Evolutionary conservation across 1,140 invertebrate species (phyloP), one percentile per base, ranked within the genome.

Genomic region (Lasioglossum albipes): DNA sequence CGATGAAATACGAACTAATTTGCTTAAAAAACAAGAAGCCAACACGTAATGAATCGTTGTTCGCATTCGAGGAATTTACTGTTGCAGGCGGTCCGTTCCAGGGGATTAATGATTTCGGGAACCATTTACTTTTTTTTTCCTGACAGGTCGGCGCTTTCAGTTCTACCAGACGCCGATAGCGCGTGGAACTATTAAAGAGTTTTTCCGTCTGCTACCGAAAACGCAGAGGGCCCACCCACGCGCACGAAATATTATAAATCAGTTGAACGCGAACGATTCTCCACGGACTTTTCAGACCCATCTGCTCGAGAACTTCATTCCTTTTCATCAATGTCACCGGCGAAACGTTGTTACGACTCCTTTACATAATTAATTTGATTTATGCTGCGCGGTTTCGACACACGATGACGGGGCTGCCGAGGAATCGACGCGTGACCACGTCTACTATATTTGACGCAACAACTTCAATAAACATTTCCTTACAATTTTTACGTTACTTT

Each of bases 311-410:
- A 82, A 66, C 64, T 85, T 85, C 84, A 85, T 85, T 82, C 71
- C 77, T 86, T 86, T 82, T 83, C 85, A 86, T 85, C 85, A 86
- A 72, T 86, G 84, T 86, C 84, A 80, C 84, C 59, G 66, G 61
- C 27, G 45, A 70, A 79, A 18, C 64, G 61, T 76, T 77, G 78
- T 85, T 82, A 80, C 74, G 62, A 57, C 72, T 76, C 42, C 75
- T 62, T 80, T 75, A 61, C 81, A 76, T 85, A 86, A 82, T 86
- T 86, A 86, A 80, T 65, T 77, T 86, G 85, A 86, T 86, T 86
- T 86, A 86, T 81, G 52, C 6, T 16, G 52, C 18, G 54, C 12
- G 49, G 20, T 18, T 12, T 13, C 7, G 20, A 31, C 12, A 31
- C 12, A 45, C n/a, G 16, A 22, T 57, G 41, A 59, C 31, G 22